phyloP scores from a whole-genome alignment of 2,888 invertebrate genomes.

The Drosophila picticornis region DNA sequence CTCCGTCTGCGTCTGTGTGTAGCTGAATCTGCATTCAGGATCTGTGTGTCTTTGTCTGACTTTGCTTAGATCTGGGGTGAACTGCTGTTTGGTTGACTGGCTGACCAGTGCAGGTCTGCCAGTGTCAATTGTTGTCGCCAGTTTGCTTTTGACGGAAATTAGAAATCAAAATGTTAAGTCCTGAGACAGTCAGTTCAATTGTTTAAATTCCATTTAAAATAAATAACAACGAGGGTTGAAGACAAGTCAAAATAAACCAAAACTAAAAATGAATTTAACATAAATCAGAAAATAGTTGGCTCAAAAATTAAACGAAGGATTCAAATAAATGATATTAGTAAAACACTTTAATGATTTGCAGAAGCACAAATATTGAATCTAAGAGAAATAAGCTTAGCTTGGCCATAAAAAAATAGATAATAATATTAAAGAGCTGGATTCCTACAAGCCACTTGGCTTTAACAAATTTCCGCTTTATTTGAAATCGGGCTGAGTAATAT shows the following conservation, averaged over 20 bases:
- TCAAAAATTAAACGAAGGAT: neutral
- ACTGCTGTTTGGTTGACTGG: constrained; percentile 35
- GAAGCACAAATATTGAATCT: neutral
- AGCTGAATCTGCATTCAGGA: constrained; percentile 7
- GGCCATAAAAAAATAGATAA: neutral
- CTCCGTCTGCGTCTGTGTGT: constrained; percentile 1
- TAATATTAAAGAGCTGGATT: neutral
- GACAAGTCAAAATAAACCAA: neutral
- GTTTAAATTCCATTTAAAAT: constrained; percentile 2
- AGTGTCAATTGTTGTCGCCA: constrained; percentile 53
- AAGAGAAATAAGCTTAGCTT: neutral
- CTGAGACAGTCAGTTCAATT: constrained; percentile 31
- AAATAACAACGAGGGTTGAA: constrained; percentile 8
- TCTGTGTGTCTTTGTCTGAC: constrained; percentile 13
- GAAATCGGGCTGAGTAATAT: neutral
- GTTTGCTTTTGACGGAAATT: constrained; percentile 58
- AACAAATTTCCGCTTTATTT: neutral
- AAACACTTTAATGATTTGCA: neutral
- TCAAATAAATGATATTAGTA: neutral
- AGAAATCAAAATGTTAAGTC: constrained; percentile 59
- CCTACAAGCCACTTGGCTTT: neutral
- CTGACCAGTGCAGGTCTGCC: constrained; percentile 42
- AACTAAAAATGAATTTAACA: too few relatives aligned
- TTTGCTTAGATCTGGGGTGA: constrained; percentile 24
- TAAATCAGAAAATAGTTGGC: neutral